These are phyloP conservation scores for Lordiphosa mommai DNA, from an alignment of 1,140 invertebrate species.

Conservation along the genomic window DNA sequence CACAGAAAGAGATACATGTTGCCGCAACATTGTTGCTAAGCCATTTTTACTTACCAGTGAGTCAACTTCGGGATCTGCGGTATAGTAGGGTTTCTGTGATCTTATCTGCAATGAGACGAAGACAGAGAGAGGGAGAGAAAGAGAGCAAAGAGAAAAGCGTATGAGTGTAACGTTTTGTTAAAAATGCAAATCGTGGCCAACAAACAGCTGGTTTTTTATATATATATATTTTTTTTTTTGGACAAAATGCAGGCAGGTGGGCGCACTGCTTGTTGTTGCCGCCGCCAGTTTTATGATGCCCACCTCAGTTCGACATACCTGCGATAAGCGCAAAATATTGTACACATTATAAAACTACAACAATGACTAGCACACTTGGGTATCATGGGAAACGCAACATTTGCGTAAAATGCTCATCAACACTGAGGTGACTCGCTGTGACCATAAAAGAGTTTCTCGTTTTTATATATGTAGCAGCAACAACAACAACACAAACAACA, in stretches of 20 bases:
- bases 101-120: conserved; percentile 95
- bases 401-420: conserved; percentile 63
- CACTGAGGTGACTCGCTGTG: conserved; percentile 66
- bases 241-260: conserved; percentile 45
- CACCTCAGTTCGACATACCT: conserved; percentile 5
- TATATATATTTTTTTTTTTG: no score
- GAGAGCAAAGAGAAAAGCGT: conserved; percentile 2
- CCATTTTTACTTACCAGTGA: conserved; percentile 92
- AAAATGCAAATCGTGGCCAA: conserved; percentile 32
- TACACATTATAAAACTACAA: conserved; percentile 54
- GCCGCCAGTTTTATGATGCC: conserved; percentile 61
- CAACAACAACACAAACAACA: conserved; percentile 51
- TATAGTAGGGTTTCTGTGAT: conserved; percentile 98
- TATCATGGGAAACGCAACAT: conserved; percentile 71
- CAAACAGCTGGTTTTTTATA: conserved; percentile 8
- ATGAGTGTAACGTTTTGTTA: conserved; percentile 22
- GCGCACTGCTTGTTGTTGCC: conserved; percentile 28
- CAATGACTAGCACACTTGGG: conserved; percentile 33
- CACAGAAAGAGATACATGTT: conserved; percentile 28
- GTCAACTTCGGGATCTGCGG: conserved; percentile 98
- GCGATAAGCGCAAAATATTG: conserved; percentile 57
- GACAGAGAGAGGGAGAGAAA: conserved; percentile 33
- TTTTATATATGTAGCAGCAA: conserved; percentile 65
- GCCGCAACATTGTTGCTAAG: conserved; percentile 53
- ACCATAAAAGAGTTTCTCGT: conserved; percentile 75